A percentile compares a stretch with the other conserved stretches of the same genome.
phyloP scores from a whole-genome alignment of 2,797 vertebrate species.

The Schizopygopsis pylzovi region DNA sequence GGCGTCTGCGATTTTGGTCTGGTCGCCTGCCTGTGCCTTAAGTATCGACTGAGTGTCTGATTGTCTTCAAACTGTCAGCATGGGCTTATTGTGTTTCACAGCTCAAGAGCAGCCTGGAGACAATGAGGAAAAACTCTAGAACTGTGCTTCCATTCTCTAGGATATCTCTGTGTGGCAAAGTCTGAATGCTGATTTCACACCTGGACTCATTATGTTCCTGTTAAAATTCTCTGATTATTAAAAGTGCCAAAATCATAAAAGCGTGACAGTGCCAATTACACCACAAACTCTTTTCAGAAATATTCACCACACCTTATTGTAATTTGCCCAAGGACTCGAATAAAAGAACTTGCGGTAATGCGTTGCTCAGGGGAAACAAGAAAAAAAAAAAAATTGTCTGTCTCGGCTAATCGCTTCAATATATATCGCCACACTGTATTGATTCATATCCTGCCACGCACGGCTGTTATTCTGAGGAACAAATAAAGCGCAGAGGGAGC shows the following conservation, averaged over 20 bases:
- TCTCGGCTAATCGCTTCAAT: constrained; percentile 54
- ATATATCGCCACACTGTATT: constrained; percentile 65
- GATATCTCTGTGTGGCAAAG: neutral
- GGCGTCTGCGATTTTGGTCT: constrained; percentile 36
- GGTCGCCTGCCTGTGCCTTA: constrained; percentile 41
- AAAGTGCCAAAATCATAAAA: constrained; percentile 46
- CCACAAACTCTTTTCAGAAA: constrained; percentile 11
- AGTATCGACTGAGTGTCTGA: constrained; percentile 54
- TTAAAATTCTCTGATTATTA: constrained; percentile 38
- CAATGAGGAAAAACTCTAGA: constrained; percentile 26
- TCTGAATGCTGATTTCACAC: constrained; percentile 66
- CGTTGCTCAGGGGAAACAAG: neutral
- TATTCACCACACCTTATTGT: neutral
- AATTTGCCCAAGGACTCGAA: neutral
- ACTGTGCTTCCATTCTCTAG: neutral
- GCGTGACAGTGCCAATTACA: constrained; percentile 53
- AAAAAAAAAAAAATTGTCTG: constrained; percentile 48
- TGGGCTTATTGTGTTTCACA: constrained; percentile 46
- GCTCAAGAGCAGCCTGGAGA: constrained; percentile 43
- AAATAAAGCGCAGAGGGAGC: constrained; percentile 68
- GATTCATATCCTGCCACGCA: constrained; percentile 57
- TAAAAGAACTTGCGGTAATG: constrained; percentile 47
- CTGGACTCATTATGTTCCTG: constrained; percentile 66
- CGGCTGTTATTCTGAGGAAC: constrained; percentile 66
- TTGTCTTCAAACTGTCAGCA: constrained; percentile 47